Evolutionary conservation across 2,888 invertebrate genomes (phyloP), one percentile per base, ranked within the genome.

Genomic region (Epirrhoe tristata): DNA sequence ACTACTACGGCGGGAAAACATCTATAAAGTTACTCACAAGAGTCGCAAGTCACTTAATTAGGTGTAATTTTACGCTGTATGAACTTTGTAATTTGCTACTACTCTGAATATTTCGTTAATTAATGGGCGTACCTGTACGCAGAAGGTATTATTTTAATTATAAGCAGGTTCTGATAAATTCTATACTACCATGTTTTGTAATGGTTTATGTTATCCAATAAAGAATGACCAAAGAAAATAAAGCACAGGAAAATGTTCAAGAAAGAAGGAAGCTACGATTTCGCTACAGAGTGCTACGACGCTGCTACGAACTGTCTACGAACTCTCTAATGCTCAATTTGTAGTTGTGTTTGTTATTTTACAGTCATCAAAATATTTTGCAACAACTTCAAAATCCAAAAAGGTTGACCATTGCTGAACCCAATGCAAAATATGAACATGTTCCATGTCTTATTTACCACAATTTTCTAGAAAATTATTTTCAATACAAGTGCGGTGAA

Each of bases 21-120:
- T 58, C 48, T 48, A 63, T 67, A 60, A 63, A 63, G 56, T 60
- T 60, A 54, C 59, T 59, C 59, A 43, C 52, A 53, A 58, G 52
- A 59, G 59, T 59, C 52, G 57, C 67, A 63, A 67, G 60, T 63
- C 63, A 67, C 67, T 67, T 63, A 67, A 63, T 67, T 63, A 67
- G 60, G 53, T 60, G 60, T 60, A 54, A 63, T 67, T 67, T 67
- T 54, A 63, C 67, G 60, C 60, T 56, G 56, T 57, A 63, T 63
- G 60, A 53, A 57, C 59, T 59, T 67, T 16, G 56, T 48, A 59
- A 63, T 56, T 66, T 66, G 62, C 54, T 16, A 67, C 48, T 31
- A 56, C 48, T 55, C 24, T 51, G 31, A 48, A 55, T 64, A 59
- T 55, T 63, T 3, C 46, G 53, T 51, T 57, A 31, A 31, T 48